Base-by-base conservation (phyloP, 2,797 vertebrate species). In the Chloroceryle inda region DNA sequence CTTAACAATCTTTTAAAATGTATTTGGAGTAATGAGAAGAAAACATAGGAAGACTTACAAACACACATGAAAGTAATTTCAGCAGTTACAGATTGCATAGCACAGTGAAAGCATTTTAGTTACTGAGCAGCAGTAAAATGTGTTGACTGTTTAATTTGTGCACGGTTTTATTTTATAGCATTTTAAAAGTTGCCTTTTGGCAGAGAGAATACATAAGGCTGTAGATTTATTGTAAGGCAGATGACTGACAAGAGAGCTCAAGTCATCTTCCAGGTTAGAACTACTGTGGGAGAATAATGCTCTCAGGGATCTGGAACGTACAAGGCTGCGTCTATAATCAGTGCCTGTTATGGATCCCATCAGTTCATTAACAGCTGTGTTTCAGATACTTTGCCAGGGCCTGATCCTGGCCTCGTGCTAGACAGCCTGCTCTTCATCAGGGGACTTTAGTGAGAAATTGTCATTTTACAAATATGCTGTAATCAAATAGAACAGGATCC, bases 101-200 rank as follows among this genome's bases (percentile, higher is more conserved):
- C 85, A 91, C 40, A 80, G 31, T 52, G 63, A 88, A 90, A 87
- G 73, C 88, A 85, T 95, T 95, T 96, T 74, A 94, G 91, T 95
- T 92, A 96, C 85, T 76, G 93, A 96, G 58, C 50, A 89, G 81
- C 24, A 47, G 56, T 79, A 79, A 97, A 86, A 81, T 17, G 78
- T 49, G 72, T 83, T 93, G 71, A 49, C 85, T 94, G 9, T 75
- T 96, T 89, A 83, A 85, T 92, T 95, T 92, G 94, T 89, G 71
- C 81, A 64, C 22, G 44, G 47, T 64, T 80, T 88, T 90, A 61
- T 79, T 88, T n/a, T 82, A 94, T 81, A 79, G 93, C 78, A 66
- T 78, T 92, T 90, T 82, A 59, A 71, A 94, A 91, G 73, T 95
- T 96, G 93, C 83, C 88, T 95, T 92, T 96, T 95, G 93, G 85